A percentile compares a stretch with the other conserved stretches of the same genome.
These are phyloP conservation scores for Lutraria lutraria DNA, from an alignment of 2,888 invertebrate species.

Conservation along the genomic window DNA sequence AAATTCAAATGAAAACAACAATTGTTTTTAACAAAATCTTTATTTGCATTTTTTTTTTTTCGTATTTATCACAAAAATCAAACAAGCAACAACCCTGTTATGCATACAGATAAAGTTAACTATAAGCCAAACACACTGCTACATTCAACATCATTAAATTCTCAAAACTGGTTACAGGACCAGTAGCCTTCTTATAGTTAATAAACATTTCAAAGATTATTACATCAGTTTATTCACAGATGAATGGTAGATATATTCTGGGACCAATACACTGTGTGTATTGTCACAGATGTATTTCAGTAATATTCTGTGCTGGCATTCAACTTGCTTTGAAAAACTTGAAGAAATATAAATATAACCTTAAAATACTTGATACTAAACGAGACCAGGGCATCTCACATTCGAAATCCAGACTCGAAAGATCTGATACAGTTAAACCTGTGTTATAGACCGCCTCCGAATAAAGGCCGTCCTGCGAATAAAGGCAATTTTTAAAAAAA, in stretches of 20 bases:
- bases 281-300: too few relatives aligned
- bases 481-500: too few relatives aligned
- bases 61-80: slow-evolving; percentile 4
- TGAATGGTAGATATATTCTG: not conserved
- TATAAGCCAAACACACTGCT: not conserved
- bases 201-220: not conserved
- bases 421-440: not conserved
- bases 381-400: not conserved
- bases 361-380: not conserved
- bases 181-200: not conserved
- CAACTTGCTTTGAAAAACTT: not conserved
- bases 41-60: slow-evolving; percentile 16
- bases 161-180: not conserved
- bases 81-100: slow-evolving; percentile 27
- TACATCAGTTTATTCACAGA: not conserved
- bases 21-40: slow-evolving; percentile 6
- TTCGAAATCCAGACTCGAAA: slow-evolving; percentile 6
- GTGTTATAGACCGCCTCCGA: too few relatives aligned
- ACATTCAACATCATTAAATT: not conserved
- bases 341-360: not conserved
- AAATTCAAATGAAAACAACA: not conserved
- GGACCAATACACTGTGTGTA: too few relatives aligned
- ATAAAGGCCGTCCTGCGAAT: too few relatives aligned
- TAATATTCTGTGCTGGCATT: not conserved
- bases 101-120: not conserved